A percentile compares a stretch with the other conserved stretches of the same genome.
Evolutionary conservation across 2,113 vertebrate species (phyloP).

Genomic region (Ammodytes marinus): DNA sequence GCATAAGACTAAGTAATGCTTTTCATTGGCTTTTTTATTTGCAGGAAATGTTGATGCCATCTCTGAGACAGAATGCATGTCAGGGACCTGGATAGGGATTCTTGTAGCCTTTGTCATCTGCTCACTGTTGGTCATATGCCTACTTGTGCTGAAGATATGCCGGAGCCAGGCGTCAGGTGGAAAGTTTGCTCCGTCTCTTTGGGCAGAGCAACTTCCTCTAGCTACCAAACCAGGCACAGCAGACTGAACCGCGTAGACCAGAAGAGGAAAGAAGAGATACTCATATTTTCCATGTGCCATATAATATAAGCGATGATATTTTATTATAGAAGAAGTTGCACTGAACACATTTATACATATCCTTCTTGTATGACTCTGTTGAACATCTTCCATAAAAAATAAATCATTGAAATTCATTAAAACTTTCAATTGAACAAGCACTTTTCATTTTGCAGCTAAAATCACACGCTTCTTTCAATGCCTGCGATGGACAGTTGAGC

Average conservation of each 20-base stretch:
- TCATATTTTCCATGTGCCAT: not conserved
- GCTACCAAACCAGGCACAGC: constrained; percentile 12
- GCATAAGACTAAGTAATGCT: not conserved
- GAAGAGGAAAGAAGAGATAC: not conserved
- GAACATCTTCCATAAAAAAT: not conserved
- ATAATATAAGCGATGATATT: constrained; percentile 20
- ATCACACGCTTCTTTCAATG: constrained; percentile 2
- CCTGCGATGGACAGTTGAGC: constrained; percentile 20
- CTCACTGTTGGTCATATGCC: constrained; percentile 43
- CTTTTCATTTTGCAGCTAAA: constrained; percentile 41
- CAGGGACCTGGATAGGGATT: constrained; percentile 6
- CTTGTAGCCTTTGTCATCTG: constrained; percentile 39
- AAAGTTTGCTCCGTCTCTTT: constrained; percentile 53
- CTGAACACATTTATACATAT: constrained; percentile 27
- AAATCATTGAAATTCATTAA: constrained; percentile 36
- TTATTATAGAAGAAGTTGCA: constrained; percentile 1
- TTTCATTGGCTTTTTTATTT: constrained; percentile 13
- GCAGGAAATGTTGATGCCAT: not conserved
- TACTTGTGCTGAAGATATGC: constrained; percentile 54
- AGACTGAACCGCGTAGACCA: constrained; percentile 7
- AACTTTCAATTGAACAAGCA: constrained; percentile 32
- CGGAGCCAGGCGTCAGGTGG: not conserved
- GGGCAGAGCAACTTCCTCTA: constrained; percentile 72
- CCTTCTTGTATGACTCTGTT: not conserved
- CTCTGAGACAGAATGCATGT: not conserved